phyloP scores from a whole-genome alignment of 2,888 invertebrate genomes.

The Anarsia innoxiella region DNA sequence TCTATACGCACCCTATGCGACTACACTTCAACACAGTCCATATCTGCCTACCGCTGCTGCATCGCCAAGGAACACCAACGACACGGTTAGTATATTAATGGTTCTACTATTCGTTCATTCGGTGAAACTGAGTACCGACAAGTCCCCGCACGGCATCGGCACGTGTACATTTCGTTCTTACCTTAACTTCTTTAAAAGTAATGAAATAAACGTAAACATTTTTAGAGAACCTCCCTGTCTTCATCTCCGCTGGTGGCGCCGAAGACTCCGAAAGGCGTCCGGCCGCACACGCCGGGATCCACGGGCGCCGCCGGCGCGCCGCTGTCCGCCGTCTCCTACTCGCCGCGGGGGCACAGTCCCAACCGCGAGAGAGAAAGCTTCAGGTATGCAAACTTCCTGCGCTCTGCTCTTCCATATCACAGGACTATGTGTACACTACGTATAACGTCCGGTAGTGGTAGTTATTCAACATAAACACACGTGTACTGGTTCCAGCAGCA shows the following conservation, averaged over 20 bases:
- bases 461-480: no score
- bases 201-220: neutral
- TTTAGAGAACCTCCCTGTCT: constrained; percentile 58
- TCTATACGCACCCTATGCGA: constrained; percentile 86
- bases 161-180: no score
- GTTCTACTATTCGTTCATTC: no score
- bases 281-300: constrained; percentile 65
- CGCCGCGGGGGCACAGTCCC: constrained; percentile 86
- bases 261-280: constrained; percentile 65
- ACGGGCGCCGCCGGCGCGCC: constrained; percentile 56
- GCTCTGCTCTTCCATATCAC: no score
- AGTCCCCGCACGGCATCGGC: no score
- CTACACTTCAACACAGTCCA: constrained; percentile 82
- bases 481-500: no score
- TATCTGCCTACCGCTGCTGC: constrained; percentile 80
- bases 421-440: no score
- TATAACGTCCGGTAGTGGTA: no score
- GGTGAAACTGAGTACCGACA: no score
- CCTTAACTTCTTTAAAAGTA: neutral
- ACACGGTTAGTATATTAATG: constrained; percentile 51
- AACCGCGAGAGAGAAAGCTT: constrained; percentile 89
- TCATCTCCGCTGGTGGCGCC: constrained; percentile 71
- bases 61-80: constrained; percentile 77
- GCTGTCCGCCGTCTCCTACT: constrained; percentile 76
- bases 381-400: constrained; percentile 83